Percentiles rank a stretch among this genome's conserved stretches.
These are phyloP conservation scores for Neolamprologus toae DNA, from an alignment of 2,113 vertebrate genomes.

Conservation along the genomic window DNA sequence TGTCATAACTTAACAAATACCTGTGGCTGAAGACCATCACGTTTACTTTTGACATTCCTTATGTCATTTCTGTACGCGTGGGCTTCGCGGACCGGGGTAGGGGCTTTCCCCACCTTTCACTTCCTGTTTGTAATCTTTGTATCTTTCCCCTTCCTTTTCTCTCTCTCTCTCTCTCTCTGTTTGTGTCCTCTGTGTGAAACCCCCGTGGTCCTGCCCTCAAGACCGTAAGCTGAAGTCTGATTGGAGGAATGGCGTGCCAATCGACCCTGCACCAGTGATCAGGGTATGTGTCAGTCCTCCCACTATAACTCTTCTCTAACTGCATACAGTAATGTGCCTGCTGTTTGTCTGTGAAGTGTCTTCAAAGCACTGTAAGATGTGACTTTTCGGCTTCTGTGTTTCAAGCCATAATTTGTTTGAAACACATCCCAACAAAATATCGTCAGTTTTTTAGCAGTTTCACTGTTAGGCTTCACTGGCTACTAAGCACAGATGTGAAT, in stretches of 20 bases:
- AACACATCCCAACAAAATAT: neutral
- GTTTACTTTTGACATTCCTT: slow-evolving; percentile 50
- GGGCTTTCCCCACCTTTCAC: slow-evolving; percentile 72
- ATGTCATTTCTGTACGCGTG: slow-evolving; percentile 63
- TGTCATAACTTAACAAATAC: slow-evolving; percentile 58
- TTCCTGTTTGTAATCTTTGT: slow-evolving; percentile 74
- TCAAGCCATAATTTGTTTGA: slow-evolving; percentile 3
- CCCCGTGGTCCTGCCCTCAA: slow-evolving; percentile 17
- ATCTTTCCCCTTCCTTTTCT: slow-evolving; percentile 47
- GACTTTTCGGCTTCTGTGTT: neutral
- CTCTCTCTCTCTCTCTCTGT: neutral
- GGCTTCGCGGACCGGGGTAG: slow-evolving; percentile 44
- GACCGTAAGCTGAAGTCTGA: slow-evolving; percentile 50
- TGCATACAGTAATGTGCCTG: neutral
- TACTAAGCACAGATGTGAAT: neutral
- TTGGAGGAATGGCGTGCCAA: slow-evolving; percentile 64
- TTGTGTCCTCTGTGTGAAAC: slow-evolving; percentile 21
- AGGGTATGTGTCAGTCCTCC: slow-evolving; percentile 51
- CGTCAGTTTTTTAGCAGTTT: slow-evolving; percentile 15
- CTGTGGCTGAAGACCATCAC: slow-evolving; percentile 55
- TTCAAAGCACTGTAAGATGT: neutral
- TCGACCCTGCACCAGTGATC: slow-evolving; percentile 55
- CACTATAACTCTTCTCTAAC: neutral
- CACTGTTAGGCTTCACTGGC: neutral
- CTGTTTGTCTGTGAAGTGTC: neutral